Percentiles rank a stretch among this genome's conserved stretches.
These are phyloP conservation scores for Glaucomys volans DNA, from an alignment of 2,113 vertebrate species.

Conservation along the genomic window DNA sequence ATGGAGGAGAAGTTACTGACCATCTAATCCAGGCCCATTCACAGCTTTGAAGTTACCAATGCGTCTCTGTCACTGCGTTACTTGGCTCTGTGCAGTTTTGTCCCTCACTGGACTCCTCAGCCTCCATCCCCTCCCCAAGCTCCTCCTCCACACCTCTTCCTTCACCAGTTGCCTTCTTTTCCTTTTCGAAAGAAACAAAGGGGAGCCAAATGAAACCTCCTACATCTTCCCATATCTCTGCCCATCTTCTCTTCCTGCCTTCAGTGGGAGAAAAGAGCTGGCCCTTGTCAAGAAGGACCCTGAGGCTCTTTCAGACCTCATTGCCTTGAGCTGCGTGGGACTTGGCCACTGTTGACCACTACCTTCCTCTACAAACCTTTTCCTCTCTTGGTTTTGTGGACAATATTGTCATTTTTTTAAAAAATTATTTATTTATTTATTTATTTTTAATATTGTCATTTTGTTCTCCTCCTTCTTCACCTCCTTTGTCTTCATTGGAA, in stretches of 20 bases:
- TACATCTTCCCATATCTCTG: not conserved
- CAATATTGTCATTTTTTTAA: not conserved
- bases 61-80: not conserved
- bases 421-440: too few species aligned
- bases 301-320: not conserved
- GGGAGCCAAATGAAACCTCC: not conserved
- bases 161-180: not conserved
- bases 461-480: not conserved
- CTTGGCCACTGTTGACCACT: not conserved
- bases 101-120: not conserved
- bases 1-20: not conserved
- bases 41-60: accelerated
- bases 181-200: not conserved
- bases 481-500: not conserved
- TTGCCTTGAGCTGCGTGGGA: not conserved
- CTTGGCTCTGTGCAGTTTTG: not conserved
- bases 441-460: not conserved
- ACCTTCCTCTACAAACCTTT: not conserved
- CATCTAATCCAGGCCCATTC: not conserved
- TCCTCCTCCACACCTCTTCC: not conserved
- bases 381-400: not conserved
- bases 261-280: not conserved
- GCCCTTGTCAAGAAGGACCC: not conserved
- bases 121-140: not conserved
- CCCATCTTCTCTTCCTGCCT: not conserved